Evolutionary conservation across 2,113 vertebrate genomes (phyloP), one percentile per base, ranked within the genome.

Genomic region (Mastomys coucha): DNA sequence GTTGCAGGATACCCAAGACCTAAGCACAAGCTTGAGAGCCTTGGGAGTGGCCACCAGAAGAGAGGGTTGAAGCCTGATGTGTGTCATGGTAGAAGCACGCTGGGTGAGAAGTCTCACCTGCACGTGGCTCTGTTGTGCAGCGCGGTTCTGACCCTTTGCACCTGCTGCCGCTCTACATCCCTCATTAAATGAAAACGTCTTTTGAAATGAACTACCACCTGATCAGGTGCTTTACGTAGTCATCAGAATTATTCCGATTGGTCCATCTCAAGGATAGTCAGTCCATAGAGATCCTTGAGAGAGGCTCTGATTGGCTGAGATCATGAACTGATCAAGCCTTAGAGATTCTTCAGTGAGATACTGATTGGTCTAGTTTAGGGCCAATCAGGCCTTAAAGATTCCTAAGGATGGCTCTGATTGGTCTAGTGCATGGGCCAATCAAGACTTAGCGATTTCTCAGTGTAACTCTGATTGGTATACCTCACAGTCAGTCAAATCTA

Each of bases 141-240:
- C 88, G 28, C 14, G 39, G 24, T 51, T 16, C 11, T 56, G 42
- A 58, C 65, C 49, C 60, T 19, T 45, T 28, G 4, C 0, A 22
- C 28, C 14, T 36, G 16, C 22, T 7, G 2, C 9, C 19, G 19
- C 75, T 65, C 75, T 24, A 31, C 53, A 33, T 45, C 17, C 67
- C n/a, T 73, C 0, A 8, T 26, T 65, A 49, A 26, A 76, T 49
- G 65, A 4, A 24, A 56, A 82, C 33, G 20, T 73, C 63, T 39
- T 12, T 10, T 36, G 60, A 22, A 63, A 75, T 49, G 76, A 31
- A 26, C 24, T 39, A 56, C 28, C 60, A 8, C 31, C 39, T 93
- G 11, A 81, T 1, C 6, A 11, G 26, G 1, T 1, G 4, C 56
- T 16, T 63, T 5, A 16, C 4, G 1, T 11, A 16, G 14, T 31